Conservation (phyloP, 2,888 invertebrate species). For the Archips crataeganus region DNA sequence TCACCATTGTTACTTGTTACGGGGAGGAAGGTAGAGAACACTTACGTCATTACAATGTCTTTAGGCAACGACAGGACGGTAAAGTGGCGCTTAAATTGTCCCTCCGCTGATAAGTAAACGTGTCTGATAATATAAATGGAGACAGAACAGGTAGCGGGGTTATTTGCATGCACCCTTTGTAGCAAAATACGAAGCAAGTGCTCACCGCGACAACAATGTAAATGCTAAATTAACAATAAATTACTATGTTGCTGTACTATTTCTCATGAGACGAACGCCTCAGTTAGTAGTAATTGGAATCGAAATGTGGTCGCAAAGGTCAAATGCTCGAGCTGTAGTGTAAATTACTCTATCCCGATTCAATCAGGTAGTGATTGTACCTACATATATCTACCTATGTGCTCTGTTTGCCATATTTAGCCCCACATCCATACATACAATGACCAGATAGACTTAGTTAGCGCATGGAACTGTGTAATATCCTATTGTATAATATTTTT, state of each 20-base stretch:
- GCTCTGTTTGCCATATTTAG: conserved; percentile 33
- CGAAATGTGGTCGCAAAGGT: conserved; percentile 56
- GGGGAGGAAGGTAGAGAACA: conserved; percentile 19
- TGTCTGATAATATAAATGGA: conserved; percentile 37
- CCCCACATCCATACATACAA: neutral
- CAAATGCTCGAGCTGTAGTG: conserved; percentile 31
- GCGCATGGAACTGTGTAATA: neutral
- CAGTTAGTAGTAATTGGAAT: conserved; percentile 60
- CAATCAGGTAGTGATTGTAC: conserved; percentile 37
- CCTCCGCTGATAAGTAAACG: conserved; percentile 34
- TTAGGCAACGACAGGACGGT: conserved; percentile 12
- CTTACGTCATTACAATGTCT: conserved; percentile 28
- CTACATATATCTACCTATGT: neutral
- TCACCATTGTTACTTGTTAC: conserved; percentile 29
- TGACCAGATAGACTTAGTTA: neutral
- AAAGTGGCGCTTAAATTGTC: conserved; percentile 27
- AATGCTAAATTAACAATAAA: conserved; percentile 50
- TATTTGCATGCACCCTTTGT: conserved; percentile 44
- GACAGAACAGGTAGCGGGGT: conserved; percentile 32
- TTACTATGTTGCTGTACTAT: conserved; percentile 60
- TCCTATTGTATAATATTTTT: neutral
- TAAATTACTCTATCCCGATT: conserved; percentile 41
- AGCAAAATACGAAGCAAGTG: conserved; percentile 21
- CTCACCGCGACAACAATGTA: conserved; percentile 56
- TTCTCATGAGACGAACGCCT: conserved; percentile 55